Evolutionary conservation across 1,140 invertebrate genomes (phyloP), one percentile per base, ranked within the genome.

Genomic region (Drosophila ambigua): DNA sequence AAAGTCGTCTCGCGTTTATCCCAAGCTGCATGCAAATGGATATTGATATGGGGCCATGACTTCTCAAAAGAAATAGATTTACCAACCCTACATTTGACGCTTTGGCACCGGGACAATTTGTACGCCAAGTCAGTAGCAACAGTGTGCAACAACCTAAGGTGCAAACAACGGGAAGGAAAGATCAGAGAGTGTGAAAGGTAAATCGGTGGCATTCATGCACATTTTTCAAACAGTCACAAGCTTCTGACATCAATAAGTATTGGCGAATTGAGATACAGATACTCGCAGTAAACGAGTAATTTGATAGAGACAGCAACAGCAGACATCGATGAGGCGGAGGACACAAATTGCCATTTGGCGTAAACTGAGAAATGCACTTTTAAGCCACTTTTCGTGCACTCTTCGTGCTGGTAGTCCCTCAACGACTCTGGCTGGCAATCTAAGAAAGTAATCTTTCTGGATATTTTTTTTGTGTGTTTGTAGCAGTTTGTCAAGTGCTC

Each of bases 331-430:
- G 48, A 20, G 41, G 49, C 35, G 44, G n/a, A 49, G 43, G 62
- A 48, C 82, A 82, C 79, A 87, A 87, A 87, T 87, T 87, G 79
- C 83, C 83, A 88, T 79, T 78, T 79, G 78, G 63, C 72, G 78
- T 72, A 66, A 68, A 88, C 82, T 88, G 79, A 82, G 83, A 87
- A 87, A 88, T 87, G 82, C 78, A 87, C 82, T 85, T 87, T 82
- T 78, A 87, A 87, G 82, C 78, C 72, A 60, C 20, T 20, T 20
- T 20, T 20, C 20, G 20, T 20, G 20, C 20, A 20, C 20, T 20
- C 1, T 20, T 63, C 49, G 58, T 62, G 51, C 57, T 60, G 31
- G 16, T 62, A 4, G 23, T 28, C 60, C 20, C 35, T 16, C n/a
- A 9, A 16, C 48, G 28, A 8, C 41, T 23, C 31, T 8, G 45